phyloP scores from a whole-genome alignment of 2,888 invertebrate species.

The Pristionchus entomophagus region DNA sequence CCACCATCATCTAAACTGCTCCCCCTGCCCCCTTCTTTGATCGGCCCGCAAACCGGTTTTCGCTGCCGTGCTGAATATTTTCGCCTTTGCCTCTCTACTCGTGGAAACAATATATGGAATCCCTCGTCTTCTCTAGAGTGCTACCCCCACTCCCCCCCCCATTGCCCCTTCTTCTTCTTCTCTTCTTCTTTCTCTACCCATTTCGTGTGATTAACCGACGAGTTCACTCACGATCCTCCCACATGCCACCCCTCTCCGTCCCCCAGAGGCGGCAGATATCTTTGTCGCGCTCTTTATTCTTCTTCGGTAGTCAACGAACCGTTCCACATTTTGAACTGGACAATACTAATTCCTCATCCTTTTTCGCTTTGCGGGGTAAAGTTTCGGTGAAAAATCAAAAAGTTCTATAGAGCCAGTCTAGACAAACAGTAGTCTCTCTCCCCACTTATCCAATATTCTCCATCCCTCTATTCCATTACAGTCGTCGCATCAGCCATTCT shows the following conservation, averaged over 20 bases:
- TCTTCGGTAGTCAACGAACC: no score
- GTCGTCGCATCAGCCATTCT: conserved; percentile 7
- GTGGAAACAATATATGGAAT: conserved; percentile 23
- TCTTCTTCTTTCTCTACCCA: conserved; percentile 11
- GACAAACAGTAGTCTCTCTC: no score
- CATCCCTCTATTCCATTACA: not conserved
- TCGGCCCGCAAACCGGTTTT: conserved; percentile 26
- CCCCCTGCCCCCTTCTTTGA: not conserved
- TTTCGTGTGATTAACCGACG: not conserved
- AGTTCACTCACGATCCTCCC: not conserved
- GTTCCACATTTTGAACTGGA: no score
- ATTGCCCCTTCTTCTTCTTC: not conserved
- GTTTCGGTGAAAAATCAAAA: no score
- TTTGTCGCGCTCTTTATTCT: no score
- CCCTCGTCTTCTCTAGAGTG: conserved; percentile 28
- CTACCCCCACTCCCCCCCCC: not conserved
- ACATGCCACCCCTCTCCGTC: not conserved
- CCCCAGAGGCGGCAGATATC: not conserved
- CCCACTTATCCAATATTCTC: not conserved
- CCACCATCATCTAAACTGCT: not conserved
- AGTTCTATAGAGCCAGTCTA: no score
- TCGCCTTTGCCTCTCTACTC: not conserved
- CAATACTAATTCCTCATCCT: no score
- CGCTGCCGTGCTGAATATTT: not conserved
- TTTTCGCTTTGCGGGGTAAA: no score